These are phyloP conservation scores for Polypedilum pembai DNA, from an alignment of 1,140 invertebrate species.

Conservation along the genomic window DNA sequence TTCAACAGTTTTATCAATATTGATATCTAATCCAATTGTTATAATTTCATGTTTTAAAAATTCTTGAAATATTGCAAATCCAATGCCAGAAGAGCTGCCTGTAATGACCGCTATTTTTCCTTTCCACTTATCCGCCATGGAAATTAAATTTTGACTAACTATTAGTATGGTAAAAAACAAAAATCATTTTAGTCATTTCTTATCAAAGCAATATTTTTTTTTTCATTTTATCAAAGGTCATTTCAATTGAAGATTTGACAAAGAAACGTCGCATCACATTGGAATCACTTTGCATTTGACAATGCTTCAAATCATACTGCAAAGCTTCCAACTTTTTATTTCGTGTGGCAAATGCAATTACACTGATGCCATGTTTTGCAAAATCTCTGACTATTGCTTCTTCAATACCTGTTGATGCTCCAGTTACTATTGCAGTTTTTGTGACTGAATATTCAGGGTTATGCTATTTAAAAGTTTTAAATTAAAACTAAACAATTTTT, in stretches of 20 bases:
- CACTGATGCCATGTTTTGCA: constrained; percentile 48
- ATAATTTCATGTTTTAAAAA: neutral
- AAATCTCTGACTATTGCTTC: too few relatives aligned
- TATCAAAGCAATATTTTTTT: too few relatives aligned
- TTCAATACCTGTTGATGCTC: too few relatives aligned
- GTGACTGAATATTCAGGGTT: too few relatives aligned
- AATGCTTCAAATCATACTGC: constrained; percentile 33
- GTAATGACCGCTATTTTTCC: neutral
- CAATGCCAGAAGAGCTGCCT: neutral
- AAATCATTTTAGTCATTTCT: too few relatives aligned
- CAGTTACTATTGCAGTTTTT: too few relatives aligned
- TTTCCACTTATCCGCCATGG: neutral
- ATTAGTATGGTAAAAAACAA: too few relatives aligned
- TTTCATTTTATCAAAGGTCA: constrained; percentile 60
- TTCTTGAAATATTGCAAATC: neutral
- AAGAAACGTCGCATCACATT: constrained; percentile 56
- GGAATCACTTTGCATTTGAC: constrained; percentile 33
- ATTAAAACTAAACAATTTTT: too few relatives aligned
- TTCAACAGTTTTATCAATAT: constrained; percentile 41
- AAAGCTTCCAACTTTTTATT: constrained; percentile 40
- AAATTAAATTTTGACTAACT: too few relatives aligned
- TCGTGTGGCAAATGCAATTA: constrained; percentile 48
- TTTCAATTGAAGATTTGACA: constrained; percentile 56
- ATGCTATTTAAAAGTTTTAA: too few relatives aligned
- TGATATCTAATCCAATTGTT: constrained; percentile 48